Evolutionary conservation across 2,888 invertebrate species (phyloP).

Genomic region (Cenopis cana): DNA sequence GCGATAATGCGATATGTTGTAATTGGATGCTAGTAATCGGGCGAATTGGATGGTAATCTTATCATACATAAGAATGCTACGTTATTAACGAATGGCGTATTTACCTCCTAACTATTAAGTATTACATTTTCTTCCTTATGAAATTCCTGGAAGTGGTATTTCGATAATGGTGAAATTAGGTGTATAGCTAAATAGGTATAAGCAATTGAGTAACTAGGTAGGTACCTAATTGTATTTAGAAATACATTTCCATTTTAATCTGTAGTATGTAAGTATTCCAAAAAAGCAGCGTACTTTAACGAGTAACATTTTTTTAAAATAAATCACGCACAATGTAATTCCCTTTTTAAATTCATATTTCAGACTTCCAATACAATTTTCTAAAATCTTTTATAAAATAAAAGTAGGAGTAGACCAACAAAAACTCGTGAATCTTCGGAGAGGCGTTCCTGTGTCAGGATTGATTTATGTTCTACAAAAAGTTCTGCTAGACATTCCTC

Average conservation of each 20-base stretch:
- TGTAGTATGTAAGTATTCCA: too few species aligned
- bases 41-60: not conserved
- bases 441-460: slow-evolving; percentile 41
- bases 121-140: not conserved
- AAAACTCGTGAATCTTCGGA: slow-evolving; percentile 42
- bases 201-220: too few species aligned
- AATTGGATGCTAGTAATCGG: slow-evolving; percentile 10
- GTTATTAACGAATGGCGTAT: not conserved
- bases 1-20: not conserved
- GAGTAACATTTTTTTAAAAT: too few species aligned
- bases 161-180: not conserved
- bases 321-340: not conserved
- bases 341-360: not conserved
- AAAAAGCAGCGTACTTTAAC: too few species aligned
- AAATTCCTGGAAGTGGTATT: not conserved
- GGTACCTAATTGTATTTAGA: too few species aligned
- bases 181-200: too few species aligned
- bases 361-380: not conserved
- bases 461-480: slow-evolving; percentile 43
- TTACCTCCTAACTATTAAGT: not conserved
- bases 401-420: slow-evolving; percentile 24
- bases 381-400: not conserved
- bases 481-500: slow-evolving; percentile 38
- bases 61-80: not conserved
- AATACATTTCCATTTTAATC: too few species aligned